Percentiles rank a stretch among this genome's conserved stretches.
phyloP scores from a whole-genome alignment of 2,797 vertebrate genomes.

The Tokudaia tokunoshimensis region DNA sequence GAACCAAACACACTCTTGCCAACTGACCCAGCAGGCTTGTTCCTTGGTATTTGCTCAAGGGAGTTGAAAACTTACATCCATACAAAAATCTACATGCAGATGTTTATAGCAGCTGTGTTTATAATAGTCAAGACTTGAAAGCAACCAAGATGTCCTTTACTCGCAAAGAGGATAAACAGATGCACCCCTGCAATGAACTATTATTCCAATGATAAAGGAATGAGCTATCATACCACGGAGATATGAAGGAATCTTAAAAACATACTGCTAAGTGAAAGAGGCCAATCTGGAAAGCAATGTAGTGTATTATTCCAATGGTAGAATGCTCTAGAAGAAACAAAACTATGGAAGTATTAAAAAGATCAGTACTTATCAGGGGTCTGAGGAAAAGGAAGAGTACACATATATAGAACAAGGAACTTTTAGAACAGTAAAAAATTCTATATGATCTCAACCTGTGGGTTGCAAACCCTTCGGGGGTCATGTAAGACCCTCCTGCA shows the following conservation, averaged over 20 bases:
- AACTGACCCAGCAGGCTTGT: background rate
- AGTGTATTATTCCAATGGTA: background rate
- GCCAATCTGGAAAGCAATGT: background rate
- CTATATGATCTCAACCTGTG: background rate
- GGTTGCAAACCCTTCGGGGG: background rate
- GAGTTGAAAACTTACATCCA: background rate
- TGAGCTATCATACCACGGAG: background rate
- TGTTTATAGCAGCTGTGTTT: conserved; percentile 49
- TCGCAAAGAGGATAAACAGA: background rate
- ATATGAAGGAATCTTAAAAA: background rate
- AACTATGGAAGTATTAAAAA: background rate
- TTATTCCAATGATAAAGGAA: conserved; percentile 11
- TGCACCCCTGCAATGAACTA: background rate
- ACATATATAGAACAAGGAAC: background rate
- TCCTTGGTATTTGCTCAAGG: background rate
- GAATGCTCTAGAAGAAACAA: background rate
- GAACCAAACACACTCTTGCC: background rate
- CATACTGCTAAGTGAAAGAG: conserved; percentile 2
- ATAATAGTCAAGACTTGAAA: conserved; percentile 38
- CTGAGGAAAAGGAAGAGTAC: background rate
- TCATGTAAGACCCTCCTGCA: background rate
- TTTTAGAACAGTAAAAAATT: background rate
- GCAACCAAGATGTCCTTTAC: background rate
- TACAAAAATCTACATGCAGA: background rate
- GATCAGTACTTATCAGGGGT: background rate